Base-by-base conservation (phyloP, 2,888 invertebrate species). In the Stenolophus ochropezus region DNA sequence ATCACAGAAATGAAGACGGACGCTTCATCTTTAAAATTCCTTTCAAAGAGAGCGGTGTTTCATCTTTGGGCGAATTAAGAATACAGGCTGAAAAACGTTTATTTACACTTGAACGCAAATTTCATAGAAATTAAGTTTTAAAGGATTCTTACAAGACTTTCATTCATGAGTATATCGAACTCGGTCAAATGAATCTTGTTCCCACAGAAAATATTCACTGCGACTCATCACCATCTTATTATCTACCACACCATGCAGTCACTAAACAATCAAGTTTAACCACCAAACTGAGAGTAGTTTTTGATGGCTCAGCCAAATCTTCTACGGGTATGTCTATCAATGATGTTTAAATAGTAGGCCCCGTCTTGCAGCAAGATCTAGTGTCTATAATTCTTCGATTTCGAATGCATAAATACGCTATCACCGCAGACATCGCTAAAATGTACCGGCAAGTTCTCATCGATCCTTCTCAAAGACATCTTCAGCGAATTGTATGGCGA, bases 221-320 rank as follows among this genome's bases (percentile, higher is more conserved):
- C n/a, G 25, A 61, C 86, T 11, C 33, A 1, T 42, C 25, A 56
- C 2, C 56, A 21, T 4, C 21, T 2, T 73, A 14, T 56, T 82
- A 82, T 56, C 49, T 82, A 20, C 77, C 82, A 8, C 82, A 82
- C 49, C 81, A 82, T 23, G 81, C 75, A 11, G 82, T 82, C 8
- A 49, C 53, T 3, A 81, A 82, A 16, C 27, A 82, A 27, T n/a
- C 42, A 20, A 74, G 61, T 16, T n/a, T 56, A 42, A 82, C 82
- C 4, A 82, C 82, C 4, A 82, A 81, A 65, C 74, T 81, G 4
- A 27, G 81, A 58, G 81, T 81, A 2, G 81, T 81, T 33, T 81
- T 81, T 56, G 81, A 81, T 27, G 81, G 71, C 16, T 81, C 75
- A 3, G 56, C 73, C 0, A 47, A 53, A 51, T 71, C 80, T 8